Evolutionary conservation across 2,113 vertebrate species (phyloP).

Genomic region (Petaurus breviceps): DNA sequence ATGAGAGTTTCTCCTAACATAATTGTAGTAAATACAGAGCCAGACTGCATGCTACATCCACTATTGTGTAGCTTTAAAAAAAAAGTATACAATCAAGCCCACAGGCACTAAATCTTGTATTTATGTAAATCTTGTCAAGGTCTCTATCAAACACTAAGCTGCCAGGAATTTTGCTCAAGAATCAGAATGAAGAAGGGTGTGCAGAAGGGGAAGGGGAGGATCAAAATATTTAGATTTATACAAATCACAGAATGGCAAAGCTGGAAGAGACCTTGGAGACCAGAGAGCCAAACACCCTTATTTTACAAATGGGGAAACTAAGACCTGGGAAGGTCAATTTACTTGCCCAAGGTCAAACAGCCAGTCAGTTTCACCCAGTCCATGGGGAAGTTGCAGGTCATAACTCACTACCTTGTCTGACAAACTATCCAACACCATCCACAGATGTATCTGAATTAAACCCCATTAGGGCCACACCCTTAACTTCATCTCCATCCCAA

Average conservation of each 20-base stretch:
- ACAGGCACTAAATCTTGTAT: neutral
- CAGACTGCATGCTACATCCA: neutral
- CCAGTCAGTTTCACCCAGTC: neutral
- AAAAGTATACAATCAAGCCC: neutral
- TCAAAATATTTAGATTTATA: neutral
- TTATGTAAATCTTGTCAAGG: neutral
- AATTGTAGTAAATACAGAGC: neutral
- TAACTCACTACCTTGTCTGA: neutral
- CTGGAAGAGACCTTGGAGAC: neutral
- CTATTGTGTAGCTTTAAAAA: neutral
- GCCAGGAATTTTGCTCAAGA: neutral
- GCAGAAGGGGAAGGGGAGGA: neutral
- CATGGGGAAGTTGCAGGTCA: neutral
- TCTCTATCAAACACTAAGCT: neutral
- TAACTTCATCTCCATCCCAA: neutral
- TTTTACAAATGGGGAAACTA: neutral
- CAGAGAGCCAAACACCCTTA: neutral
- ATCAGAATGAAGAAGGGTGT: neutral
- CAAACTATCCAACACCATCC: neutral
- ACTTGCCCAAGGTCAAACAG: neutral
- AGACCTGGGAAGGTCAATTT: neutral
- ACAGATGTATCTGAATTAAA: neutral
- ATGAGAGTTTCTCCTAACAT: conserved; percentile 38
- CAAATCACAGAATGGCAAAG: neutral
- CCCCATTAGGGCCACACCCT: neutral